phyloP scores from a whole-genome alignment of 2,113 vertebrate genomes.

The Antechinus flavipes region DNA sequence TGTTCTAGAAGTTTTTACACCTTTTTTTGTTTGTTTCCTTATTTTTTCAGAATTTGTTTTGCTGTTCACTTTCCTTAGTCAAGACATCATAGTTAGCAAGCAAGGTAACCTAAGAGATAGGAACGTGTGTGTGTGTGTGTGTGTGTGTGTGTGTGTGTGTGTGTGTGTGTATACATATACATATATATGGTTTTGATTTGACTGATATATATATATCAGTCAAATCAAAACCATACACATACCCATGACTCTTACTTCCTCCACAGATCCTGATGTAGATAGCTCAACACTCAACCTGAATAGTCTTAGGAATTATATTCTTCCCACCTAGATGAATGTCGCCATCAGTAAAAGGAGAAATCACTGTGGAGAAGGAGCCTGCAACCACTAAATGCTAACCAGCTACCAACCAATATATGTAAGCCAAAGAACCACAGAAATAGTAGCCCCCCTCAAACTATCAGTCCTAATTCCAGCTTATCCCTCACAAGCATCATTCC shows the following conservation, averaged over 20 bases:
- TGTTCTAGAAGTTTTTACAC: too few species aligned
- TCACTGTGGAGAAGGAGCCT: not conserved
- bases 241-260: not conserved
- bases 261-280: not conserved
- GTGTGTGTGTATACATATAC: too few species aligned
- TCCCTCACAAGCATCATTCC: not conserved
- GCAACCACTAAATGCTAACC: not conserved
- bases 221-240: not conserved
- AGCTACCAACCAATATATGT: not conserved
- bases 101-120: too few species aligned
- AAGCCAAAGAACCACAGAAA: not conserved
- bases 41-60: too few species aligned
- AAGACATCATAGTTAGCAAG: too few species aligned
- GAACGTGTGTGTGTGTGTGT: too few species aligned
- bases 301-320: not conserved
- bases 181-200: too few species aligned
- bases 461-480: not conserved
- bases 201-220: too few species aligned
- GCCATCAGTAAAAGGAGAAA: not conserved
- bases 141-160: too few species aligned
- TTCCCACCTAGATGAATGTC: not conserved
- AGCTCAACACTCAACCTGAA: not conserved
- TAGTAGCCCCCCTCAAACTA: not conserved
- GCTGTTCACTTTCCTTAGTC: too few species aligned
- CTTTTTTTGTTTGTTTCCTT: too few species aligned